Percentiles rank a stretch among this genome's conserved stretches.
Conservation (phyloP, 1,140 invertebrate species). For the Listronotus bonariensis region DNA sequence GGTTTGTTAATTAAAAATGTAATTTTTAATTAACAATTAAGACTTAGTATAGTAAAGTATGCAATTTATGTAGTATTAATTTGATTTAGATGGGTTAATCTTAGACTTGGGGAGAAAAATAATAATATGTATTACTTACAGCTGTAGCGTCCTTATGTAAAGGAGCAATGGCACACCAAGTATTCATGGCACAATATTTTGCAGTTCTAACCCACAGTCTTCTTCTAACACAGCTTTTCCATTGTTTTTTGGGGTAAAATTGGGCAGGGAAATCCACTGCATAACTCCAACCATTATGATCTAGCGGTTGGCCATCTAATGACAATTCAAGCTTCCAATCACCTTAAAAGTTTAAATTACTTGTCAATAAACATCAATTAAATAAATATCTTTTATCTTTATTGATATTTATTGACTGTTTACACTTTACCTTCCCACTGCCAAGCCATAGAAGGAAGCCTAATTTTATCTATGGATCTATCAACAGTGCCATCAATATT, state of each 20-base stretch:
- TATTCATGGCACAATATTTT: conserved; percentile 85
- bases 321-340: conserved; percentile 90
- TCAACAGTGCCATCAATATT: conserved; percentile 80
- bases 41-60: too few relatives aligned
- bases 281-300: conserved; percentile 93
- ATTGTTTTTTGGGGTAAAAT: conserved; percentile 81
- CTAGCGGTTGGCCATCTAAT: conserved; percentile 82
- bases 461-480: conserved; percentile 77
- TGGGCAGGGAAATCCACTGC: conserved; percentile 88
- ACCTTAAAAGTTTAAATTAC: conserved; percentile 42
- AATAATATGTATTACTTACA: conserved; percentile 57
- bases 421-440: conserved; percentile 86
- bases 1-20: not conserved
- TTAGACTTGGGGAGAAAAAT: too few relatives aligned
- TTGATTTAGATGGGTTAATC: too few relatives aligned
- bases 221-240: conserved; percentile 89
- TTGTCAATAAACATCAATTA: not conserved
- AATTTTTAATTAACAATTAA: too few relatives aligned
- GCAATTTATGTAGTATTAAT: too few relatives aligned
- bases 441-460: conserved; percentile 88
- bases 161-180: conserved; percentile 88
- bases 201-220: conserved; percentile 88
- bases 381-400: not conserved
- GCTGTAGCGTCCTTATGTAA: conserved; percentile 86
- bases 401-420: not conserved